Base-by-base conservation (phyloP, 2,113 vertebrate genomes). In the Cariama cristata region DNA sequence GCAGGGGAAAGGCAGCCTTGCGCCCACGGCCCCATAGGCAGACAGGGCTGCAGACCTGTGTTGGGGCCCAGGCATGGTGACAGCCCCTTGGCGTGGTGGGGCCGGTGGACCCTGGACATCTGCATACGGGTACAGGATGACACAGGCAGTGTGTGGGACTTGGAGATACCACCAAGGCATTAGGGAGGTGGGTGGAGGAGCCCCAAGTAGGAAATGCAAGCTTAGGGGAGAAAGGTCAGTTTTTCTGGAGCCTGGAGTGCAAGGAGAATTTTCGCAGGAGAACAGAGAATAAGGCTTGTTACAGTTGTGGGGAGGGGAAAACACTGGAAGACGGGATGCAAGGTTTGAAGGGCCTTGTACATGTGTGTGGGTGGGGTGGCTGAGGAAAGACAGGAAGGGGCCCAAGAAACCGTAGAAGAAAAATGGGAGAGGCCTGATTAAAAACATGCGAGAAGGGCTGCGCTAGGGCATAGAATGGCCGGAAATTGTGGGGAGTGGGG, bases 121-220 rank as follows among this genome's bases (percentile, higher is more conserved):
- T 35, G 20, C 47, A 8, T 13, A 12, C 0, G 3, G 40, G 18
- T 49, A 27, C 6, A 9, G 55, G 0, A 3, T 68, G 72, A 27
- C 14, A 8, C 20, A 16, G 27, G 81, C 32, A 45, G 56, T 12
- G 8, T 14, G n/a, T 28, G 44, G 44, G 30, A 50, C 66, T 27
- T 50, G 2, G 24, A 69, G 71, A 14, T 35, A 20, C 14, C 23
- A 62, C 59, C 47, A 27, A 24, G 40, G 82, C 0, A 0, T 8
- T 16, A 17, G 20, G 42, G 35, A 62, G 20, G 42, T 52, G 28
- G 53, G 42, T 67, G 42, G 44, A 9, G 19, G n/a, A 83, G 40
- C 47, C n/a, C 19, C 21, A 30, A 2, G 24, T 10, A 28, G 42
- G 20, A 91, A 32, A 42, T 42, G 49, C 33, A 32, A 15, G 9